These are phyloP conservation scores for Rambutsinella grinnellia DNA, from an alignment of 2,888 invertebrate species.

Conservation along the genomic window DNA sequence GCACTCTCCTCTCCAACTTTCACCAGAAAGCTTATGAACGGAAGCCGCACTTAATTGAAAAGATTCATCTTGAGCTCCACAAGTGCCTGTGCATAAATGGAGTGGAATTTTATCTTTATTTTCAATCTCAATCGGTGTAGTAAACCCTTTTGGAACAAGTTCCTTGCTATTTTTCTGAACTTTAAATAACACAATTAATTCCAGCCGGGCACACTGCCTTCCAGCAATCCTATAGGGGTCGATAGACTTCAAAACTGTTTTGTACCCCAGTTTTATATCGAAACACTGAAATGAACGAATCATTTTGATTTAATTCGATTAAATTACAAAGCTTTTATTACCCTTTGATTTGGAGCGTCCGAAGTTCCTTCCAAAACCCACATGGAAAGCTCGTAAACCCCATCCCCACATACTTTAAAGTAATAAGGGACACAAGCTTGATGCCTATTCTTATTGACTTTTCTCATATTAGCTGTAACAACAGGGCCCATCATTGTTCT, in stretches of 20 bases:
- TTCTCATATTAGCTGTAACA: too few species aligned
- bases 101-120: neutral
- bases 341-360: neutral
- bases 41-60: neutral
- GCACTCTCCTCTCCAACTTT: too few species aligned
- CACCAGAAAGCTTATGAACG: too few species aligned
- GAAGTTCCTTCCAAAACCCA: neutral
- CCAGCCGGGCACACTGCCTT: neutral
- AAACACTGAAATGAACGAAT: neutral
- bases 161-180: neutral
- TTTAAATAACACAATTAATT: neutral
- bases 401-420: neutral
- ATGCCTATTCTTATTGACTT: too few species aligned
- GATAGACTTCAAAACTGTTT: neutral
- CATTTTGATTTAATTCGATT: too few species aligned
- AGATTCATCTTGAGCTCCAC: neutral
- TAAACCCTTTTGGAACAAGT: neutral
- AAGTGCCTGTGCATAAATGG: neutral
- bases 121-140: neutral
- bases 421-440: too few species aligned
- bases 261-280: neutral
- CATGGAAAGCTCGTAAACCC: neutral
- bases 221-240: neutral
- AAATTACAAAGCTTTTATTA: too few species aligned
- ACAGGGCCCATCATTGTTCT: too few species aligned